These are phyloP conservation scores for Virgularia gustaviana DNA, from an alignment of 92 coral and sea anemone species.

Conservation along the genomic window DNA sequence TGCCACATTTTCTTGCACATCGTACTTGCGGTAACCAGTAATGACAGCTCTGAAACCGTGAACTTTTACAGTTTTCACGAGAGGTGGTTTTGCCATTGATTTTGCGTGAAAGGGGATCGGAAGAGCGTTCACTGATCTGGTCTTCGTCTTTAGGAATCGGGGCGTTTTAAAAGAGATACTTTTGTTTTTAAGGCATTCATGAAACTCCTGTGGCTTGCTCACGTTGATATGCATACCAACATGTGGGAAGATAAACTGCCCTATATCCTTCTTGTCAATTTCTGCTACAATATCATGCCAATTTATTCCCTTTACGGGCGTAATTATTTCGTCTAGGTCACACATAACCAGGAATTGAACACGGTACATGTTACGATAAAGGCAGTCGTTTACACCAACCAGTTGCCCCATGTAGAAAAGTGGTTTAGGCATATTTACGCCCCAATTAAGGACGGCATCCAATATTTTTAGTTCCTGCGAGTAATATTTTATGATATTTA, in stretches of 20 bases:
- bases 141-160: not conserved
- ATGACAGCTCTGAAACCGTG: not conserved
- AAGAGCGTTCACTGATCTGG: not conserved
- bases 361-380: too few relatives aligned
- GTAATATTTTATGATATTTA: not conserved
- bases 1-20: not conserved
- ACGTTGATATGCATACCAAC: not conserved
- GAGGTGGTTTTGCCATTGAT: not conserved
- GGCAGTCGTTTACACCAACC: not conserved
- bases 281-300: not conserved
- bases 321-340: slow-evolving; percentile 7
- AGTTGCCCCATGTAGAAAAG: not conserved
- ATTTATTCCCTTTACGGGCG: not conserved
- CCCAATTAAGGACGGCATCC: not conserved
- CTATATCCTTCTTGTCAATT: not conserved
- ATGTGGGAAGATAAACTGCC: not conserved
- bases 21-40: not conserved
- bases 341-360: too few relatives aligned
- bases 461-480: not conserved
- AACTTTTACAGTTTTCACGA: not conserved
- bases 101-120: not conserved
- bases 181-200: not conserved
- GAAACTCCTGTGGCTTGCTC: not conserved
- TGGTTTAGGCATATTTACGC: not conserved
- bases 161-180: not conserved